A percentile compares a stretch with the other conserved stretches of the same genome.
These are phyloP conservation scores for Anolis apletophallus DNA, from an alignment of 2,797 vertebrate species.

Conservation along the genomic window DNA sequence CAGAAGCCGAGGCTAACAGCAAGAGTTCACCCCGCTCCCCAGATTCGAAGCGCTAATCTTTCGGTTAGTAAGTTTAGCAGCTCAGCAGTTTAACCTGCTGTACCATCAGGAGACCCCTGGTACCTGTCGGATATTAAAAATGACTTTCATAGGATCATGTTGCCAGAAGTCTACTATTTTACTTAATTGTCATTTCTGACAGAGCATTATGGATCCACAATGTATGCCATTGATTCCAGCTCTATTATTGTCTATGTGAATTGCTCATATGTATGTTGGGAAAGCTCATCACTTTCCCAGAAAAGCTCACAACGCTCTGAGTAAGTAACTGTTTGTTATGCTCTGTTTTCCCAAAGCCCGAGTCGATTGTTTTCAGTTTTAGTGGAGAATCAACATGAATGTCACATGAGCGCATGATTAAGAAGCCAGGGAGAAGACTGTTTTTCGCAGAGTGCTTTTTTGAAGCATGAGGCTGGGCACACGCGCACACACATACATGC, in stretches of 20 bases:
- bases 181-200: not conserved
- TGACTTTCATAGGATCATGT: not conserved
- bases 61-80: too few species aligned
- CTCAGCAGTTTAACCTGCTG: too few species aligned
- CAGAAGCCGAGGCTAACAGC: too few species aligned
- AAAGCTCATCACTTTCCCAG: conserved; percentile 1
- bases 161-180: not conserved
- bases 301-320: not conserved
- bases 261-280: not conserved
- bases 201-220: not conserved
- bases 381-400: conserved; percentile 57
- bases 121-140: not conserved
- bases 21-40: too few species aligned
- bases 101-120: too few species aligned
- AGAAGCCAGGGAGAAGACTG: conserved; percentile 45
- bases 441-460: conserved; percentile 64
- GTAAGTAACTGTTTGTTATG: conserved; percentile 30
- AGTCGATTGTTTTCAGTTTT: conserved; percentile 49
- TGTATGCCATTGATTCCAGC: not conserved
- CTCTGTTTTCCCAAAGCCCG: conserved; percentile 45
- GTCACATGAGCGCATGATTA: conserved; percentile 55
- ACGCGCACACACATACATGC: not conserved
- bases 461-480: not conserved
- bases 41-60: too few species aligned
- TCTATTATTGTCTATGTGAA: not conserved